Conservation (phyloP, 2,888 invertebrate species). For the Tiliacea citrago region DNA sequence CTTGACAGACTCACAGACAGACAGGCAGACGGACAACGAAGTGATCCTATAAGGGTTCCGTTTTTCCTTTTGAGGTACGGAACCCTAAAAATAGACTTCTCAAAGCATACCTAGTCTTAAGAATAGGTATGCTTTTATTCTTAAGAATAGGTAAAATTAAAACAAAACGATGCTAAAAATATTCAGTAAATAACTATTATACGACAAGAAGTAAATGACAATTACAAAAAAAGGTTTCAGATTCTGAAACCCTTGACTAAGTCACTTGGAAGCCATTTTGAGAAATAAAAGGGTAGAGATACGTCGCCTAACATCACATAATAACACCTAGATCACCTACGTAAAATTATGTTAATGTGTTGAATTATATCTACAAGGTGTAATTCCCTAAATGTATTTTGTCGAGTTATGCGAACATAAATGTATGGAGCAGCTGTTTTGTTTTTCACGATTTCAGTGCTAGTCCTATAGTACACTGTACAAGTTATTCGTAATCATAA, state of each 20-base stretch:
- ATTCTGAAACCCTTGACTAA: neutral
- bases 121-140: neutral
- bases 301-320: neutral
- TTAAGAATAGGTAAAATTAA: neutral
- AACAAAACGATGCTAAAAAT: neutral
- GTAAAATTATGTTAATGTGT: neutral
- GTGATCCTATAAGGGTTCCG: too few relatives aligned
- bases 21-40: too few relatives aligned
- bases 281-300: neutral
- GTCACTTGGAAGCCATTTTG: neutral
- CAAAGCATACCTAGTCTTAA: neutral
- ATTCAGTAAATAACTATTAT: neutral
- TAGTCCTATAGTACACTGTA: neutral
- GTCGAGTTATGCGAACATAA: neutral
- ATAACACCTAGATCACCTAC: neutral
- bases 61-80: too few relatives aligned
- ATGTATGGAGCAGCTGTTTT: neutral
- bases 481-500: neutral
- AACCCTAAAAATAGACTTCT: too few relatives aligned
- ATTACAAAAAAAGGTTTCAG: neutral
- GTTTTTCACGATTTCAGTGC: neutral
- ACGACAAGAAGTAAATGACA: neutral
- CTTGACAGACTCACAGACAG: too few relatives aligned
- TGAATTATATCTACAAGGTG: neutral
- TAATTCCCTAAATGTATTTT: neutral